Percentiles rank a stretch among this genome's conserved stretches.
Conservation (phyloP, 2,113 vertebrate species). For the Forbesichthys papilliferus region DNA sequence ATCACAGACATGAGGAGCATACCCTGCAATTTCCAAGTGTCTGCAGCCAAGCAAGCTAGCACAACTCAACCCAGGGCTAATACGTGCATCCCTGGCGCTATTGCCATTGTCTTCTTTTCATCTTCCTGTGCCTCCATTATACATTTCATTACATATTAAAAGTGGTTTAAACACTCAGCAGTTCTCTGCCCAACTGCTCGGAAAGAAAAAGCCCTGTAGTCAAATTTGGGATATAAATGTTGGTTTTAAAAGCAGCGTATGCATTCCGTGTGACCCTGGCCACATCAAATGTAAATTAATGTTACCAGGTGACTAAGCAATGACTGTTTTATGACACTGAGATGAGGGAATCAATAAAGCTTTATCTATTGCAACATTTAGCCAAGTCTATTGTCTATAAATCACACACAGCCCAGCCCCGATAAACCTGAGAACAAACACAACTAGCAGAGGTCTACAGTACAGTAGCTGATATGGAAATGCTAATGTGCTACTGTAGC, state of each 20-base stretch:
- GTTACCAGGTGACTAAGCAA: not conserved
- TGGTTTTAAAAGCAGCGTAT: slow-evolving; percentile 15
- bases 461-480: no score
- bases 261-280: slow-evolving; percentile 11
- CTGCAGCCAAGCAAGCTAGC: not conserved
- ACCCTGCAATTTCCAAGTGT: not conserved
- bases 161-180: slow-evolving; percentile 38
- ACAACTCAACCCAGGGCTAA: slow-evolving; percentile 32
- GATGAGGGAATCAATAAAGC: slow-evolving; percentile 21
- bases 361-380: slow-evolving; percentile 33
- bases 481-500: no score
- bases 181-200: slow-evolving; percentile 28
- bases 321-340: slow-evolving; percentile 25
- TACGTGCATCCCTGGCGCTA: not conserved
- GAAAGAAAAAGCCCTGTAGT: slow-evolving; percentile 31
- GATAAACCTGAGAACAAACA: slow-evolving; percentile 6
- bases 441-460: not conserved
- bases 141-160: slow-evolving; percentile 24
- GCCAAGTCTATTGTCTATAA: slow-evolving; percentile 10
- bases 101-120: slow-evolving; percentile 34
- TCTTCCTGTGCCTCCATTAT: slow-evolving; percentile 40
- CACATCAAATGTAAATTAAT: slow-evolving; percentile 22
- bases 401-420: slow-evolving; percentile 27
- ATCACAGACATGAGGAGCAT: slow-evolving; percentile 1
- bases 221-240: not conserved